phyloP scores from a whole-genome alignment of 2,888 invertebrate genomes.

The Cepaea hortensis region DNA sequence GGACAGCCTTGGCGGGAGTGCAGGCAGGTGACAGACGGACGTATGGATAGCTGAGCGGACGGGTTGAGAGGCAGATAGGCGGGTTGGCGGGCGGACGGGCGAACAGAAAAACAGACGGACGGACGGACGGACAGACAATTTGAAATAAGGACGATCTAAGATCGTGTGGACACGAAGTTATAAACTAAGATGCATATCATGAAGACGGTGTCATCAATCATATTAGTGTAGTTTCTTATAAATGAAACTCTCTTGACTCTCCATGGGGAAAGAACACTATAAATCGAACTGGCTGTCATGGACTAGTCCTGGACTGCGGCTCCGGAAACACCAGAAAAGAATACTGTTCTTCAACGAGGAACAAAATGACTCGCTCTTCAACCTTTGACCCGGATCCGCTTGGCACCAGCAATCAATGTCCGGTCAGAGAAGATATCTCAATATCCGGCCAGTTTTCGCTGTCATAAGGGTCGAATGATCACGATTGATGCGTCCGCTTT shows the following conservation, averaged over 20 bases:
- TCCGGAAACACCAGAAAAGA: neutral
- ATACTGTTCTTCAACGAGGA: conserved; percentile 37
- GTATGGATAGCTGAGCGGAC: no score
- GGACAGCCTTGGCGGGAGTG: no score
- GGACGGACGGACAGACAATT: no score
- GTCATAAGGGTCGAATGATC: conserved; percentile 40
- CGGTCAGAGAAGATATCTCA: conserved; percentile 41
- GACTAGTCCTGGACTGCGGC: neutral
- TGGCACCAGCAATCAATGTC: conserved; percentile 50
- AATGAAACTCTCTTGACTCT: conserved; percentile 1
- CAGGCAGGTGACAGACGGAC: no score
- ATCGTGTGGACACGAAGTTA: no score
- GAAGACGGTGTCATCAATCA: no score
- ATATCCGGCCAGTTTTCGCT: conserved; percentile 44
- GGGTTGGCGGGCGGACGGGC: no score
- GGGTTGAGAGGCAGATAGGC: no score
- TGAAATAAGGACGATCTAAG: no score
- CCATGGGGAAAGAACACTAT: neutral
- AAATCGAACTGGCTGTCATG: neutral
- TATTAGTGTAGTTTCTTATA: neutral
- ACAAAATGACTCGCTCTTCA: conserved; percentile 35
- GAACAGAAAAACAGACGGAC: no score
- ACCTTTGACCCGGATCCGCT: conserved; percentile 44
- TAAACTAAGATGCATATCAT: no score
- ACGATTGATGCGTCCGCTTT: conserved; percentile 22